A percentile compares a stretch with the other conserved stretches of the same genome.
Evolutionary conservation across 2,797 vertebrate species (phyloP).

Genomic region (Natrix natrix): DNA sequence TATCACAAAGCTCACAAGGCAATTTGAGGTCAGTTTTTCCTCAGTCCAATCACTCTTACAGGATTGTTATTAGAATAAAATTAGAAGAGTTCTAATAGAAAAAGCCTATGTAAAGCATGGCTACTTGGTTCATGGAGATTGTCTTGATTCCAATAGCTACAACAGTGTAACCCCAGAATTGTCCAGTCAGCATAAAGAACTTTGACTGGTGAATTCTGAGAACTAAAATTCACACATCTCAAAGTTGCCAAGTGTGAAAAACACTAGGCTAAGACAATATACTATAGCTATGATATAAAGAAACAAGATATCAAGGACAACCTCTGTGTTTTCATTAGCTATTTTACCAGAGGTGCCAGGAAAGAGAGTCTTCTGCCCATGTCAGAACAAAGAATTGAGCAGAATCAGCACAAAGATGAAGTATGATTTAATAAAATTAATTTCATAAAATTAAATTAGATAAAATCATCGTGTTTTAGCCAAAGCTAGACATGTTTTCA

Average conservation of each 20-base stretch:
- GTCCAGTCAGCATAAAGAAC: neutral
- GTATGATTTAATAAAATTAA: neutral
- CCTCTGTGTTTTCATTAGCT: neutral
- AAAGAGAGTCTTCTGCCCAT: neutral
- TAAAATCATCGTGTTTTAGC: neutral
- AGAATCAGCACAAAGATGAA: neutral
- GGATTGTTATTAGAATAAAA: neutral
- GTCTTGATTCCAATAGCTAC: neutral
- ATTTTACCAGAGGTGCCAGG: neutral
- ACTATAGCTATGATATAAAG: neutral
- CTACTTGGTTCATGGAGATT: neutral
- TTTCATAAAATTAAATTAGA: neutral
- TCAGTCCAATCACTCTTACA: neutral
- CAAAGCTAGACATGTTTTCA: neutral
- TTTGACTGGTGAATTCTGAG: neutral
- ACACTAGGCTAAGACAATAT: neutral
- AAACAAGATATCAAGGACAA: neutral
- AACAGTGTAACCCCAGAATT: neutral
- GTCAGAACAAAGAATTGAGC: neutral
- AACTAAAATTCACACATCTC: neutral
- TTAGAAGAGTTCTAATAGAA: neutral
- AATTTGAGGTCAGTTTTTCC: neutral
- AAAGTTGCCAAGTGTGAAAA: neutral
- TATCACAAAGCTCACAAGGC: neutral
- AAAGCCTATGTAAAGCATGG: neutral